phyloP scores from a whole-genome alignment of 1,140 invertebrate species.

The Arctopsyche grandis region DNA sequence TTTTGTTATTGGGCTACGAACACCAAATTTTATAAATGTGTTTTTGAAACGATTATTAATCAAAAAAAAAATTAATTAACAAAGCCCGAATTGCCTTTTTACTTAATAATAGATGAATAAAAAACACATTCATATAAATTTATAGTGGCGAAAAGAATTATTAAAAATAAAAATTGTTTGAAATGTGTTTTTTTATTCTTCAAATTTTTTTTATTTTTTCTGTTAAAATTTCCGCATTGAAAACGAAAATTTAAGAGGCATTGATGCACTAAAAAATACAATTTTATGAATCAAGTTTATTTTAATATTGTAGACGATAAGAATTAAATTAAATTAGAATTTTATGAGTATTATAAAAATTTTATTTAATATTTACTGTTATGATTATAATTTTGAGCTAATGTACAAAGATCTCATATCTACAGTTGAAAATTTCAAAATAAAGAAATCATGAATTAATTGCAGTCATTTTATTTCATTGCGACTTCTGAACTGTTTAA shows the following conservation, averaged over 20 bases:
- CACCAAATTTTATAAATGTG: background rate
- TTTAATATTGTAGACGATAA: conserved; percentile 44
- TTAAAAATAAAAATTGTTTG: no score
- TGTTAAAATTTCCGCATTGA: no score
- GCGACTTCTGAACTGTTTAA: background rate
- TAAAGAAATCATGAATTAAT: conserved; percentile 47
- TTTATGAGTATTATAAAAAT: conserved; percentile 21
- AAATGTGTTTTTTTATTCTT: no score
- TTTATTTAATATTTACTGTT: conserved; percentile 20
- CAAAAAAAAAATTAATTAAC: background rate
- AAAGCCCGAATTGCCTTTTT: conserved; percentile 25
- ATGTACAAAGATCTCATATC: conserved; percentile 54
- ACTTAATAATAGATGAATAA: background rate
- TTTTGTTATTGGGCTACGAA: no score
- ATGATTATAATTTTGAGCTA: conserved; percentile 52
- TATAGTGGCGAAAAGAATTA: no score
- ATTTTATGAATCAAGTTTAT: conserved; percentile 45
- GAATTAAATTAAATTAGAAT: conserved; percentile 42
- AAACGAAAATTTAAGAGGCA: no score
- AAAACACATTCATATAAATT: background rate
- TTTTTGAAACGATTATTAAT: background rate
- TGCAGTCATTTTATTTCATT: background rate
- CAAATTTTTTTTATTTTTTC: no score
- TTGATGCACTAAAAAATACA: background rate
- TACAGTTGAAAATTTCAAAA: conserved; percentile 52